These are phyloP conservation scores for Scytalopus superciliaris DNA, from an alignment of 2,113 vertebrate species.

Conservation along the genomic window DNA sequence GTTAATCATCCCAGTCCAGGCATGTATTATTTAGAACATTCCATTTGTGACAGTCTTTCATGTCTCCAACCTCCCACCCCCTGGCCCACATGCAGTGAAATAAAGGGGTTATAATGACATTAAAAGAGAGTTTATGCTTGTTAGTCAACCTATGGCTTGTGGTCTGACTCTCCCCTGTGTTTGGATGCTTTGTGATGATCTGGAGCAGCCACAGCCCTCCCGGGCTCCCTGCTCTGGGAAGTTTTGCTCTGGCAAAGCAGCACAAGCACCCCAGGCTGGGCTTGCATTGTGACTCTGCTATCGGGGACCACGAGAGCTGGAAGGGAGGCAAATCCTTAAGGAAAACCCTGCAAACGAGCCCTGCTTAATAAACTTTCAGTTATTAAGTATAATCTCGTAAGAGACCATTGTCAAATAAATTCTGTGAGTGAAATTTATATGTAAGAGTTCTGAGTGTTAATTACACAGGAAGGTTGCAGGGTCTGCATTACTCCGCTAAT, in stretches of 20 bases:
- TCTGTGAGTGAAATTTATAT: neutral
- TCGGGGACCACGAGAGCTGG: neutral
- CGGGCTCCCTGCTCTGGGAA: rapidly evolving
- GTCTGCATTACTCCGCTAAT: slow-evolving; percentile 26
- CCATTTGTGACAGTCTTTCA: neutral
- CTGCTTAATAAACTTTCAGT: neutral
- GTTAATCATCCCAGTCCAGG: neutral
- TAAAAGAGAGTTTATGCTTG: neutral
- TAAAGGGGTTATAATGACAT: neutral
- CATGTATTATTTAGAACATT: neutral
- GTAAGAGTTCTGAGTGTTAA: neutral
- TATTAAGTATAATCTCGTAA: neutral
- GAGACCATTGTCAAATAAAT: neutral
- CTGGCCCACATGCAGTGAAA: rapidly evolving
- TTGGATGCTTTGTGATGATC: neutral
- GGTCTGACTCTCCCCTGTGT: neutral
- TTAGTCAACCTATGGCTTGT: neutral
- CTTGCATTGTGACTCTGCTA: neutral
- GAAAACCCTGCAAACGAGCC: neutral
- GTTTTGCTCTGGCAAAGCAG: neutral
- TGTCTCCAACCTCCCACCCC: neutral
- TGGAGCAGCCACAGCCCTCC: neutral
- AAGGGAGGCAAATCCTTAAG: neutral
- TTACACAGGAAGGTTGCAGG: slow-evolving; percentile 44
- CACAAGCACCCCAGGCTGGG: neutral